Evolutionary conservation across 2,797 vertebrate species (phyloP), one percentile per base, ranked within the genome.

Genomic region (Parotocinclus haroldoi): DNA sequence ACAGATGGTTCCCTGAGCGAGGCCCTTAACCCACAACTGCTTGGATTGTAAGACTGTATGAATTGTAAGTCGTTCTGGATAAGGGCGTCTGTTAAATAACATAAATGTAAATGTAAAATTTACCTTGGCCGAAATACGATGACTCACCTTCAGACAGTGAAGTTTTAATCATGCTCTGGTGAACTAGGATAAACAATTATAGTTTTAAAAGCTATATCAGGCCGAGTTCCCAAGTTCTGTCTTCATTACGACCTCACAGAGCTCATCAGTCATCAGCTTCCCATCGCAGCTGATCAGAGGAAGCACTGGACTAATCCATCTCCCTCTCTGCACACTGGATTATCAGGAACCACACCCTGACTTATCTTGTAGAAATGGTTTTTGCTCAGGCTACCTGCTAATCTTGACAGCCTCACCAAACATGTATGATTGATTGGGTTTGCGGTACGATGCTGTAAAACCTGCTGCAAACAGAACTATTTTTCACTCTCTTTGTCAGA

Each of bases 241-340:
- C 27, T 27, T 27, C 27, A 27, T 27, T 27, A 27, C 27, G 27
- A 85, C 74, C 71, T 14, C 39, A 18, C 7, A 12, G 27, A 50
- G 45, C 69, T 68, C 74, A 75, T 76, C 76, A 63, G 60, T 76
- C 44, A 69, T 54, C 66, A 76, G 27, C 27, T 27, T 27, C 27
- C 27, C 27, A 27, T 5, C 27, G 5, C 2, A 2, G 27, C 27
- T 64, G 46, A 64, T 27, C 39, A 58, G 56, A 50, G 63, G 37
- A 69, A 9, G 45, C 16, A 68, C 50, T 50, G 67, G 63, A 63
- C 14, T 18, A 45, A 48, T 60, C 61, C 51, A 56, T 66, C 58
- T 66, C 61, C 58, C 45, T 5, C 18, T 7, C 45, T 18, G 14
- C 44, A 40, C 36, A 51, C 11, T 55, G 52, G 49, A 68, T 75